Base-by-base conservation (phyloP, 2,797 vertebrate genomes). In the Amphiprion clarkii region DNA sequence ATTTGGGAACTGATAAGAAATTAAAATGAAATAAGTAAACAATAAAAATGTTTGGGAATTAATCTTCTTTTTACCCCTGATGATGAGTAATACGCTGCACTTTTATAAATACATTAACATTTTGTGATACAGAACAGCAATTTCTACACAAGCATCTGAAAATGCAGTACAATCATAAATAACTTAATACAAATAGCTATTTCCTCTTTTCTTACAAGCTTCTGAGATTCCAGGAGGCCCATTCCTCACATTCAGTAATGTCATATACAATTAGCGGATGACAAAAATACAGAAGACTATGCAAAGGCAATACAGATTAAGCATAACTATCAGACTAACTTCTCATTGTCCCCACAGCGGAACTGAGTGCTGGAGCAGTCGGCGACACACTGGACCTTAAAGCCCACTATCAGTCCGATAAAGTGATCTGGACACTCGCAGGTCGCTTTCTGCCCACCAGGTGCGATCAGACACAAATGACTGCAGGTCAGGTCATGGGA, bases 351-450 rank as follows among this genome's bases (percentile, higher is more conserved):
- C 4, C 92, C 93, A 64, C 94, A 95, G 86, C 93, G 93, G 83
- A 93, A 95, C 88, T 94, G 92, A 7, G 92, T 94, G 82, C 93
- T 94, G 89, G 93, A 94, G 74, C 94, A 95, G 87, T 95, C 93
- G 1, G 93, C 92, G 0, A 94, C 93, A 81, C 94, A 94, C 84
- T 91, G 92, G 84, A 94, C 77, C 60, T 68, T 86, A 62, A 94
- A 93, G 78, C 93, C 93, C 42, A 94, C 33, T 3, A 64, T 14
- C 3, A 94, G 1, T 42, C 51, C 84, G 1, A 94, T 91, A 78
- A 94, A 95, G 74, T 94, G 80, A 88, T 95, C 93, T 0, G 94
- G 94, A 86, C 94, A 95, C 67, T 88, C 53, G 59, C 94, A 95
- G 54, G 78, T 42, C 11, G 93, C 92, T 5, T 6, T 29, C 42